phyloP scores from a whole-genome alignment of 2,888 invertebrate genomes.

The Caenorhabditis afra region DNA sequence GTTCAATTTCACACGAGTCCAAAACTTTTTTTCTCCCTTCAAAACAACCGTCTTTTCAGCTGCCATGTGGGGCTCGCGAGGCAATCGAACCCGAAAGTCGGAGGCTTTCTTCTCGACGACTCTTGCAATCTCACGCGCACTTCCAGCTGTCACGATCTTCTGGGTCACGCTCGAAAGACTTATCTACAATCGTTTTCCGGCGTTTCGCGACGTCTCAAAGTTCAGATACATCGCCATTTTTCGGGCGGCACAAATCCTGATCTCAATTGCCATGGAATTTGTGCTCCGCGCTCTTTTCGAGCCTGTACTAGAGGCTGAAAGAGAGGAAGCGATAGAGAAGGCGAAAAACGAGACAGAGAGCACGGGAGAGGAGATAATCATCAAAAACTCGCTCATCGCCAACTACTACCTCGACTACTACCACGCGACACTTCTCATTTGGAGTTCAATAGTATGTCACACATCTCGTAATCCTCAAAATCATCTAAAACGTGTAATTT shows the following conservation, averaged over 20 bases:
- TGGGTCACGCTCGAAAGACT: slow-evolving; percentile 35
- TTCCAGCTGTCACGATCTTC: slow-evolving; percentile 26
- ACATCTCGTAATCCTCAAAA: not conserved
- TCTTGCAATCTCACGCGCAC: slow-evolving; percentile 20
- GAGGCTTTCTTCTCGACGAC: slow-evolving; percentile 38
- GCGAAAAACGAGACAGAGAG: not conserved
- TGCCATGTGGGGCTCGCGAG: slow-evolving; percentile 22
- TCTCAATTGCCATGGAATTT: not conserved
- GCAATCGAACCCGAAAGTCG: slow-evolving; percentile 31
- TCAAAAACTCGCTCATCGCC: slow-evolving; percentile 13
- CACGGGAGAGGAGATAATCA: not conserved
- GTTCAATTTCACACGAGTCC: too few species aligned
- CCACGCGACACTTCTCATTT: slow-evolving; percentile 13
- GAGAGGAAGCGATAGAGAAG: too few species aligned
- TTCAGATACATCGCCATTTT: slow-evolving; percentile 12
- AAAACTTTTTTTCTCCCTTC: not conserved
- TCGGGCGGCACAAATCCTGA: slow-evolving; percentile 4
- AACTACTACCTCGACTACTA: slow-evolving; percentile 26
- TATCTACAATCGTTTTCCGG: slow-evolving; percentile 12
- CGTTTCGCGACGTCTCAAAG: slow-evolving; percentile 16
- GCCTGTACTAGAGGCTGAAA: not conserved
- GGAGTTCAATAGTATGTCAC: slow-evolving; percentile 19
- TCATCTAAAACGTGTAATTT: not conserved
- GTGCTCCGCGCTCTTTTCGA: not conserved
- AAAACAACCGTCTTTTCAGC: slow-evolving; percentile 15